phyloP scores from a whole-genome alignment of 2,113 vertebrate species.

The Leptocoma aspasia region DNA sequence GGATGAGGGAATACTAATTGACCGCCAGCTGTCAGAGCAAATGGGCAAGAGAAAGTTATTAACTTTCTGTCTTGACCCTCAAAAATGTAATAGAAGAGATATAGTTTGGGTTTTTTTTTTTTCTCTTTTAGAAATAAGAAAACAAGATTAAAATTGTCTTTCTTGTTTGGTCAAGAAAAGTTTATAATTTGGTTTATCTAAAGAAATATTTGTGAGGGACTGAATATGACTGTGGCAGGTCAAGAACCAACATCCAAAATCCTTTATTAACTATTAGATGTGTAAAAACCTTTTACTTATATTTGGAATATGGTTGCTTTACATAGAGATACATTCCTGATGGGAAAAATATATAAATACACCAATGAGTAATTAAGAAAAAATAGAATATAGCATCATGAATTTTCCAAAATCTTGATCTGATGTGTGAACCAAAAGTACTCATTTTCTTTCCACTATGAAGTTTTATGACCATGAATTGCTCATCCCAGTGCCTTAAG shows the following conservation, averaged over 20 bases:
- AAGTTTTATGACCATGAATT: background rate
- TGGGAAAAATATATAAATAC: background rate
- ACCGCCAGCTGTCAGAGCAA: slow-evolving; percentile 54
- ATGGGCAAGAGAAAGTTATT: slow-evolving; percentile 46
- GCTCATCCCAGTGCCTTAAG: background rate
- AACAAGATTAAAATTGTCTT: background rate
- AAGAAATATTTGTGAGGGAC: background rate
- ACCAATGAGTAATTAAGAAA: background rate
- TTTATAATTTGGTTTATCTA: background rate
- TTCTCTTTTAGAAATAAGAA: background rate
- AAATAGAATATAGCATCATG: background rate
- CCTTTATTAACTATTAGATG: background rate
- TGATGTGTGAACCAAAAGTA: background rate
- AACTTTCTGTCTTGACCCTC: slow-evolving; percentile 36
- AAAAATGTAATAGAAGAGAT: background rate
- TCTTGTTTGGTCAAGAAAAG: background rate
- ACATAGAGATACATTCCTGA: background rate
- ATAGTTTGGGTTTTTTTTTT: background rate
- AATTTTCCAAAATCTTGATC: background rate
- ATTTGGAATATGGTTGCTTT: background rate
- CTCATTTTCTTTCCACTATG: background rate
- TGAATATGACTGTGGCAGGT: background rate
- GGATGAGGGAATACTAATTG: slow-evolving; percentile 50
- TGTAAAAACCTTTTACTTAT: background rate
- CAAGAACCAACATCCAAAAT: background rate